Evolutionary conservation across 1,140 invertebrate genomes (phyloP).

Genomic region (Drosophila sulfurigaster): DNA sequence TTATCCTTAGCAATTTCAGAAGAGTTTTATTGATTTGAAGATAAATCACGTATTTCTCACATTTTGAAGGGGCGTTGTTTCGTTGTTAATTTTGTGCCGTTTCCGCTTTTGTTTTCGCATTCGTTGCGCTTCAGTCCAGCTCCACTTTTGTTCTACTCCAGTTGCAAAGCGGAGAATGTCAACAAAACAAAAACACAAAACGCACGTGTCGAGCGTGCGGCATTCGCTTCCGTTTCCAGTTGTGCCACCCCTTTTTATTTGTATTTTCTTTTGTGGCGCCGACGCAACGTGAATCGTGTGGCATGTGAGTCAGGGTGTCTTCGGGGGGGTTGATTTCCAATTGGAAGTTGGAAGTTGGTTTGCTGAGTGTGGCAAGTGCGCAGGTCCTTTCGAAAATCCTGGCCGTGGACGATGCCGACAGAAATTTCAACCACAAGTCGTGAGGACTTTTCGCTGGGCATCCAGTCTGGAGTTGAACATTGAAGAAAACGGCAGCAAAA

Average conservation of each 20-base stretch:
- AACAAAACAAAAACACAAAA: conserved; percentile 80
- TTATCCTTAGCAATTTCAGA: background rate
- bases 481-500: conserved; percentile 83
- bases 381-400: conserved; percentile 59
- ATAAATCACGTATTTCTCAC: background rate
- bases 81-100: background rate
- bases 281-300: conserved; percentile 11
- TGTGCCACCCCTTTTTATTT: conserved; percentile 45
- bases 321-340: conserved; percentile 51
- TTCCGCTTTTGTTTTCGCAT: background rate
- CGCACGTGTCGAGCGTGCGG: conserved; percentile 57
- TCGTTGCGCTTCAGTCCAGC: conserved; percentile 18
- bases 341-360: conserved; percentile 47
- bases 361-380: conserved; percentile 53
- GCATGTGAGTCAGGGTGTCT: background rate
- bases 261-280: conserved; percentile 33
- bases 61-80: background rate
- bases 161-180: conserved; percentile 58
- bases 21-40: background rate
- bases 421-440: conserved; percentile 64
- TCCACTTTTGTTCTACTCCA: background rate
- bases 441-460: conserved; percentile 68
- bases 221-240: conserved; percentile 56
- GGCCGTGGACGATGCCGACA: conserved; percentile 30
- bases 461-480: conserved; percentile 85